These are phyloP conservation scores for Neostethus bicornis DNA, from an alignment of 2,797 vertebrate species.

Conservation along the genomic window DNA sequence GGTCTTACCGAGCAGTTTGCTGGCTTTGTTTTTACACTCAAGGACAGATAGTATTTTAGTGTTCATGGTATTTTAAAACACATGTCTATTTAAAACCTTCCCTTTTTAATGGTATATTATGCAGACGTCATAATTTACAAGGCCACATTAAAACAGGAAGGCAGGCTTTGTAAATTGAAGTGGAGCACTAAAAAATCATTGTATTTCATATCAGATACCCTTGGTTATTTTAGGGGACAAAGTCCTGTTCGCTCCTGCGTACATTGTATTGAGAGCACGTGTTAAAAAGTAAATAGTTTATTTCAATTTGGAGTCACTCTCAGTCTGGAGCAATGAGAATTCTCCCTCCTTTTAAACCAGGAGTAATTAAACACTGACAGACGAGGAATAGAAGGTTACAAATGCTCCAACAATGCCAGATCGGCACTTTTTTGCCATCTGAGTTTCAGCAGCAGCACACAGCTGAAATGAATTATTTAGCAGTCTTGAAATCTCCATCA, in stretches of 20 bases:
- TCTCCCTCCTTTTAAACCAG: slow-evolving; percentile 13
- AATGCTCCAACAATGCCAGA: slow-evolving; percentile 41
- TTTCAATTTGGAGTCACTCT: slow-evolving; percentile 7
- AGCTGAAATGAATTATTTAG: slow-evolving; percentile 74
- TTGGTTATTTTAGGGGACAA: slow-evolving; percentile 36
- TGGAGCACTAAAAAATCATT: slow-evolving; percentile 27
- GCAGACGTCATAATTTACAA: slow-evolving; percentile 25
- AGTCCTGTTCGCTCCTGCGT: slow-evolving; percentile 10
- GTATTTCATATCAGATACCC: slow-evolving; percentile 40
- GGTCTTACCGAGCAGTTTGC: too few relatives aligned
- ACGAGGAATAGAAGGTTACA: slow-evolving; percentile 48
- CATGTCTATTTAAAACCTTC: slow-evolving; percentile 52
- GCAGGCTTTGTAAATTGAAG: slow-evolving; percentile 52
- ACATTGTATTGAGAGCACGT: slow-evolving; percentile 5
- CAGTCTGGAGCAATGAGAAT: slow-evolving; percentile 15
- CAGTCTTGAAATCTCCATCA: slow-evolving; percentile 67
- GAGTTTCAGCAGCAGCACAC: slow-evolving; percentile 52
- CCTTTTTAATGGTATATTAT: slow-evolving; percentile 56
- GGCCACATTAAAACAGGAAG: slow-evolving; percentile 49
- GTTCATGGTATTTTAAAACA: slow-evolving; percentile 22
- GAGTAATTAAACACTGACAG: slow-evolving; percentile 44
- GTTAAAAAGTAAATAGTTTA: slow-evolving; percentile 8
- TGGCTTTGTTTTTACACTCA: slow-evolving; percentile 54
- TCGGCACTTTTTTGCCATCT: slow-evolving; percentile 42
- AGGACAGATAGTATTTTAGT: slow-evolving; percentile 71